Conservation (phyloP, 2,797 vertebrate genomes). For the Glyptemys insculpta region DNA sequence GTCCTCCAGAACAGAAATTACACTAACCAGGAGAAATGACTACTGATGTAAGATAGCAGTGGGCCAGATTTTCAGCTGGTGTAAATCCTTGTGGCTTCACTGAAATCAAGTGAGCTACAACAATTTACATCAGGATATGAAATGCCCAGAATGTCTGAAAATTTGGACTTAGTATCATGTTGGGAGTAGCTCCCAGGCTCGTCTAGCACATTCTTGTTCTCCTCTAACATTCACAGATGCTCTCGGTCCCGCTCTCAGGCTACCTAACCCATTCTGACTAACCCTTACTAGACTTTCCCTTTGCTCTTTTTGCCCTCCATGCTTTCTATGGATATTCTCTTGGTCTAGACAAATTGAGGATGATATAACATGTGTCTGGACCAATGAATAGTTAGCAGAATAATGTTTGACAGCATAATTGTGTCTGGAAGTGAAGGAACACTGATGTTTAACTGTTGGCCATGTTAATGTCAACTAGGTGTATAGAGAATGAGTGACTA, state of each 20-base stretch:
- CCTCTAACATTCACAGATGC: background rate
- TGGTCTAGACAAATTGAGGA: background rate
- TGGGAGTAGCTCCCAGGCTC: background rate
- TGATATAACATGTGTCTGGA: background rate
- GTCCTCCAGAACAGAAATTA: background rate
- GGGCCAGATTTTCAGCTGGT: background rate
- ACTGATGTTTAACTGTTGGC: slow-evolving; percentile 12
- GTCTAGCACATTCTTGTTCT: background rate
- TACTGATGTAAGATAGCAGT: background rate
- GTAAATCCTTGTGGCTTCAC: background rate
- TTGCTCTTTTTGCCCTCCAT: background rate
- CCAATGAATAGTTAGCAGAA: background rate
- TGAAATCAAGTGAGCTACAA: background rate
- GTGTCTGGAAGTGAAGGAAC: slow-evolving; percentile 2
- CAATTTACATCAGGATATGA: background rate
- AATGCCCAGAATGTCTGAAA: background rate
- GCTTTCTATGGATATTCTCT: background rate
- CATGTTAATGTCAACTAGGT: slow-evolving; percentile 50
- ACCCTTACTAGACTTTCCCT: fast-evolving
- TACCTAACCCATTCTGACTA: background rate
- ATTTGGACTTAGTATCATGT: background rate
- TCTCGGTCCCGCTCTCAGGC: background rate
- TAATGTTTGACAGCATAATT: fast-evolving
- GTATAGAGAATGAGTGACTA: slow-evolving; percentile 42
- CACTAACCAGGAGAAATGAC: background rate